Percentiles rank a stretch among this genome's conserved stretches.
Conservation (phyloP, 2,888 invertebrate species). For the Hipparchia semele region DNA sequence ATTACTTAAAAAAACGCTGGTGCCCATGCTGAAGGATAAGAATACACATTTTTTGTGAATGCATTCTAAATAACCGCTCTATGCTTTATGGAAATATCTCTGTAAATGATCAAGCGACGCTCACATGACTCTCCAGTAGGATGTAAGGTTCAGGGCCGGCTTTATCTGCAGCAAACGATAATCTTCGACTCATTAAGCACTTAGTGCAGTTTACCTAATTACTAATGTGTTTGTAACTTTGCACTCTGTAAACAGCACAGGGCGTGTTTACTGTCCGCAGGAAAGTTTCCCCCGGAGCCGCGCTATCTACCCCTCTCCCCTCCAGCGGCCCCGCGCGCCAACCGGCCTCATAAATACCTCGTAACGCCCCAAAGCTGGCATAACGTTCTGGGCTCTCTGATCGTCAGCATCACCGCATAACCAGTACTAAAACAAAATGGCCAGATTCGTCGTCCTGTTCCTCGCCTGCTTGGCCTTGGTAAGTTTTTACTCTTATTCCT, state of each 20-base stretch:
- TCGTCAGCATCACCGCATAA: conserved; percentile 53
- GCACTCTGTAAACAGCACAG: conserved; percentile 45
- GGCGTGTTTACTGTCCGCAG: conserved; percentile 44
- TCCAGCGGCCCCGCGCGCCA: conserved; percentile 27
- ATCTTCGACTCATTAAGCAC: conserved; percentile 23
- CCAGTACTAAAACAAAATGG: conserved; percentile 52
- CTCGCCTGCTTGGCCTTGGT: conserved; percentile 68
- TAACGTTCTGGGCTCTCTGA: conserved; percentile 43
- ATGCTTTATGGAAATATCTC: neutral
- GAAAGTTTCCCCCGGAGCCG: conserved; percentile 43
- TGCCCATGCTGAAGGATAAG: neutral
- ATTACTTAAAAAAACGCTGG: too few relatives aligned
- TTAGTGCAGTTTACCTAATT: conserved; percentile 40
- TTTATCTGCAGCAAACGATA: conserved; percentile 23
- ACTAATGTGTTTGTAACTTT: conserved; percentile 40
- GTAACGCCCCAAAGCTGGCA: conserved; percentile 34
- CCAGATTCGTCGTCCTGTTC: conserved; percentile 60
- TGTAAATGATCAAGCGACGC: neutral
- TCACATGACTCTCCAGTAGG: conserved; percentile 18
- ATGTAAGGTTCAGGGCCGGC: conserved; percentile 29
- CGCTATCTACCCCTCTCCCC: conserved; percentile 37
- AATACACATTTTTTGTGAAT: neutral
- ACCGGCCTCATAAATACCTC: conserved; percentile 47
- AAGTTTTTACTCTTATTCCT: conserved; percentile 46
- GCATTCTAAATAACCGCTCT: neutral